Conservation (phyloP, 2,797 vertebrate species). For the Clarias fuscus region DNA sequence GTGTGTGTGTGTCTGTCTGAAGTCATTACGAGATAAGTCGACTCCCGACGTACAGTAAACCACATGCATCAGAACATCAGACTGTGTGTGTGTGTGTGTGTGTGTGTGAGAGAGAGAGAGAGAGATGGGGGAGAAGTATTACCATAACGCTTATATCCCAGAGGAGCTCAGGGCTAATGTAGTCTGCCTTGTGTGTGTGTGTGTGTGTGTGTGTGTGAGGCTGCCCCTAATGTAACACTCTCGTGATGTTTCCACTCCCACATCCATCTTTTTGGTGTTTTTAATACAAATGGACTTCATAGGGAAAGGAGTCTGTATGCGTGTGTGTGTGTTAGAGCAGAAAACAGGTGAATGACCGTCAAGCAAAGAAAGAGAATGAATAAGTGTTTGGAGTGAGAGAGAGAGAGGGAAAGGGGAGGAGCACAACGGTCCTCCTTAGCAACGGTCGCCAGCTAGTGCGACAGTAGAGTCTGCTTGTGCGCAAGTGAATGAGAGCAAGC, state of each 20-base stretch:
- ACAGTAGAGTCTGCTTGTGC: conserved; percentile 45
- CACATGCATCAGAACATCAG: neutral
- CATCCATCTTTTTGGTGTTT: neutral
- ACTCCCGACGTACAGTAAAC: neutral
- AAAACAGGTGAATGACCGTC: neutral
- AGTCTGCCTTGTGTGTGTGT: neutral
- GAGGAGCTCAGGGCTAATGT: conserved; percentile 35
- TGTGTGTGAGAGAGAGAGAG: conserved; percentile 37
- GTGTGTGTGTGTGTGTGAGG: neutral
- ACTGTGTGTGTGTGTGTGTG: neutral
- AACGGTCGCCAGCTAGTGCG: conserved; percentile 72
- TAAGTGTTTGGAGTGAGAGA: conserved; percentile 2
- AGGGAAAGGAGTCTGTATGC: neutral
- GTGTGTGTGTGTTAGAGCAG: neutral
- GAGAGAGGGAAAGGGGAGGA: conserved; percentile 58
- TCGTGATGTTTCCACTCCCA: neutral
- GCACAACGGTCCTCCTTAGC: conserved; percentile 69
- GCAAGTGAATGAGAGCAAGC: neutral
- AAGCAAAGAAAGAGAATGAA: conserved; percentile 7
- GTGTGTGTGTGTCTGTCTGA: neutral
- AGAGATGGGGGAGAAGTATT: conserved; percentile 44
- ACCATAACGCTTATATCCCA: conserved; percentile 5
- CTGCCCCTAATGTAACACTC: neutral
- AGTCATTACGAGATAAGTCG: neutral
- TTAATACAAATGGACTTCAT: neutral